Percentiles rank a stretch among this genome's conserved stretches.
phyloP scores from a whole-genome alignment of 2,797 vertebrate species.

The Alauda arvensis region DNA sequence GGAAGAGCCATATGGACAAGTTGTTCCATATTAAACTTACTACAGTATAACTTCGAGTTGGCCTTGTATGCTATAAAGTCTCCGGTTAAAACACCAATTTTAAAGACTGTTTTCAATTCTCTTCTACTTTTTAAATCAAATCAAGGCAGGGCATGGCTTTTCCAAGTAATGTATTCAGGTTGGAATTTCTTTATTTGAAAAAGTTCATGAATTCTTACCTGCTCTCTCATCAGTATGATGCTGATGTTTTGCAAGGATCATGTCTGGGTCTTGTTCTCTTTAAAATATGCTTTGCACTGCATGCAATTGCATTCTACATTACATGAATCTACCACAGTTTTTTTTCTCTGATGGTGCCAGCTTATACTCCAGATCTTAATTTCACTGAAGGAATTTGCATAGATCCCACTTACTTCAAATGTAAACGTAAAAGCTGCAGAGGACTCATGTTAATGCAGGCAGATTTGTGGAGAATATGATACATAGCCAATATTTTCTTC shows the following conservation, averaged over 20 bases:
- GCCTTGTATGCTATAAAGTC: conserved; percentile 15
- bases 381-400: conserved; percentile 21
- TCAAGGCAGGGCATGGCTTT: conserved; percentile 28
- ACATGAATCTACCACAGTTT: not conserved
- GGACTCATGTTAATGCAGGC: not conserved
- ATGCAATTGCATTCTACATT: not conserved
- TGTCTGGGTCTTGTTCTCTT: conserved; percentile 17
- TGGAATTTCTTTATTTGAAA: conserved; percentile 56
- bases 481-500: conserved; percentile 28
- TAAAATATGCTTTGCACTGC: not conserved
- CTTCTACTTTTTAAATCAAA: conserved; percentile 43
- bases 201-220: conserved; percentile 48
- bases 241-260: conserved; percentile 12
- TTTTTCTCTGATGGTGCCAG: not conserved
- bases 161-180: conserved; percentile 38
- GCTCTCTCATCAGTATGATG: not conserved
- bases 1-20: conserved; percentile 56
- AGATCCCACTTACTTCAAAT: conserved; percentile 23
- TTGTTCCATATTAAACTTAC: conserved; percentile 52
- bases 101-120: conserved; percentile 42
- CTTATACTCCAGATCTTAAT: conserved; percentile 15
- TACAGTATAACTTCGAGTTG: conserved; percentile 8
- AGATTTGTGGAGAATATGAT: conserved; percentile 16
- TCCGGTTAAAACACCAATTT: conserved; percentile 26
- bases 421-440: conserved; percentile 20